Conservation (phyloP, 2,797 vertebrate species). For the Decapterus maruadsi region DNA sequence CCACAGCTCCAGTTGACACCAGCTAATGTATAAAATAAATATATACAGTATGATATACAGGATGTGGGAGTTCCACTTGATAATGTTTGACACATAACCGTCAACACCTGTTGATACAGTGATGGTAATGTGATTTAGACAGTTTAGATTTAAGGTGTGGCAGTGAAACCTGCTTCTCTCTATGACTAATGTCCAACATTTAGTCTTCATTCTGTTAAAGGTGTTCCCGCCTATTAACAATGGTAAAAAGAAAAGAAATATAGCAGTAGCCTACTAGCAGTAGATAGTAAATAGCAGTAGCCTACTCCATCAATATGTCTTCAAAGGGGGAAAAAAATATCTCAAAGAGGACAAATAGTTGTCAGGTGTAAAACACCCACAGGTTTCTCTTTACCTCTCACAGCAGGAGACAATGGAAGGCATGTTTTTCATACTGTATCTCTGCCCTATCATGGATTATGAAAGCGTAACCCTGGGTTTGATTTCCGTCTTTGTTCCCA, state of each 20-base stretch:
- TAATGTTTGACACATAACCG: neutral
- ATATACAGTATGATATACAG: neutral
- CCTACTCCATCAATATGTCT: too few species aligned
- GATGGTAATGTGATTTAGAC: neutral
- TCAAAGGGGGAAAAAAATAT: neutral
- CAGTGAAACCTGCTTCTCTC: neutral
- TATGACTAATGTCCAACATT: neutral
- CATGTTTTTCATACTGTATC: neutral
- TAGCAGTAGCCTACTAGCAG: too few species aligned
- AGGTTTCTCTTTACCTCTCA: slow-evolving; percentile 6
- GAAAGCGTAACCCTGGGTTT: slow-evolving; percentile 9
- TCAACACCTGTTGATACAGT: neutral
- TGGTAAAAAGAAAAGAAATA: neutral
- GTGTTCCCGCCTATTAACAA: neutral
- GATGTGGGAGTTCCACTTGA: neutral
- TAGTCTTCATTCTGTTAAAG: neutral
- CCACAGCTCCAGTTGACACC: neutral
- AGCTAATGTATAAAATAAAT: too few species aligned
- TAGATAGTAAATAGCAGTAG: too few species aligned
- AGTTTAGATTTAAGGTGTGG: neutral
- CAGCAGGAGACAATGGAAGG: neutral
- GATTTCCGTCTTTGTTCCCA: slow-evolving; percentile 21
- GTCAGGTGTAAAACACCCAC: neutral
- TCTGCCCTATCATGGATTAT: neutral
- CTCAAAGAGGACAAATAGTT: neutral